Conservation (phyloP, 2,888 invertebrate genomes). For the Falcaria lacertinaria region DNA sequence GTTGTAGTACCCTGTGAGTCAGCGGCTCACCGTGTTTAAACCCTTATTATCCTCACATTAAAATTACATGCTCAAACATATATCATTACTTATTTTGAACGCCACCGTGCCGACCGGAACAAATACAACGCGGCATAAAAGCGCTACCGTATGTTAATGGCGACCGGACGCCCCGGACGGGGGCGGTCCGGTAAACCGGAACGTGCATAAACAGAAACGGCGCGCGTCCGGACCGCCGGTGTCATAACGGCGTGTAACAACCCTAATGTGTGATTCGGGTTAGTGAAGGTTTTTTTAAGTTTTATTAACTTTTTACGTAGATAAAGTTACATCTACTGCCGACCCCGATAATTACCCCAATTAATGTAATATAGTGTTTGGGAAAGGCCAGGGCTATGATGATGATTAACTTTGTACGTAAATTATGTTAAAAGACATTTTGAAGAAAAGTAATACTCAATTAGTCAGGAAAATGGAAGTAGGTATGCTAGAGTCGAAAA, state of each 20-base stretch:
- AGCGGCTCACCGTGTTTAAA: background rate
- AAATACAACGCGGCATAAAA: conserved; percentile 25
- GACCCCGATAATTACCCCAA: no score
- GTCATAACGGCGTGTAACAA: conserved; percentile 25
- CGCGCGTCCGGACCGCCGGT: conserved; percentile 25
- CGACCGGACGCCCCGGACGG: conserved; percentile 38
- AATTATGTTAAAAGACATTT: no score
- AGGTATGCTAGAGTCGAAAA: no score
- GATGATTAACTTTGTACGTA: no score
- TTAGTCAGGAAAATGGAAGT: no score
- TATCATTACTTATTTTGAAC: conserved; percentile 22
- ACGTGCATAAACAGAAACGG: conserved; percentile 36
- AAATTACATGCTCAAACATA: conserved; percentile 17
- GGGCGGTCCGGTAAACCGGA: conserved; percentile 20
- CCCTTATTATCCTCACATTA: conserved; percentile 5
- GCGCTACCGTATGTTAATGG: conserved; percentile 31
- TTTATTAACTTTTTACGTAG: background rate
- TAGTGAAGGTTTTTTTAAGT: background rate
- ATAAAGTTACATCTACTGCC: background rate
- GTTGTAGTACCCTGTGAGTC: no score
- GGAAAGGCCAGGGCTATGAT: no score
- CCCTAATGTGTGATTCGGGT: conserved; percentile 15
- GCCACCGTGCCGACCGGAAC: conserved; percentile 28
- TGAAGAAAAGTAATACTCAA: no score
- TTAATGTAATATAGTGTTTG: no score